Evolutionary conservation across 30 jellyfish, hydroid and myxozoan species (phyloP), one percentile per base, ranked within the genome.

Genomic region (Chironex yamaguchii): DNA sequence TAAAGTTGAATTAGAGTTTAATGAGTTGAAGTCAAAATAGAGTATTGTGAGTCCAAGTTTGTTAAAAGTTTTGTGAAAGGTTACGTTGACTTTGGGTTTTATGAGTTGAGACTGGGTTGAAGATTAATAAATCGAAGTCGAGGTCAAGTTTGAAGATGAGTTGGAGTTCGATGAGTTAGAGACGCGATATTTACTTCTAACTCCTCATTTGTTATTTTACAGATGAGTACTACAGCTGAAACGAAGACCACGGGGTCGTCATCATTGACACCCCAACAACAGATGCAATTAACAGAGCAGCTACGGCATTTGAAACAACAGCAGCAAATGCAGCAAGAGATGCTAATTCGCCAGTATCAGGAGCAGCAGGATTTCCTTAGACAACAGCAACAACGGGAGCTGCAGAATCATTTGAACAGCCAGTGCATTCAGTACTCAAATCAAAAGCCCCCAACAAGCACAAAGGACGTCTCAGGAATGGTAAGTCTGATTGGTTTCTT

Each of bases 361-460:
- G 97, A 81, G 81, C 96, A 92, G 50, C 97, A 92, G 36, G 98
- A 92, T 13, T 52, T 64, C 63, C 90, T 92, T 35, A 78, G 93
- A 36, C 96, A 76, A 22, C 98, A 92, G 71, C 98, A 92, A 50
- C 95, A 92, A 82, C 84, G 89, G 29, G 98, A 92, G 63, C 50
- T 92, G 34, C 96, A 88, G 52, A 84, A 92, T 71, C 93, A 92
- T 42, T 81, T 89, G 49, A 76, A 85, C 27, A 71, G 96, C 52
- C 97, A 84, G 68, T 75, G 78, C 29, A 82, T 85, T 34, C 65
- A 42, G 58, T 42, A 42, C 17, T 42, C 58, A 6, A 42, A 42
- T 42, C 13, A 42, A 42, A 42, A 42, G 58, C 13, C 13, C 9
- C 13, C 9, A 42, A 9, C 58, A 42, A 42, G 17, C 13, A 9